Conservation (phyloP, 2,113 vertebrate species). For the Rutilus rutilus region DNA sequence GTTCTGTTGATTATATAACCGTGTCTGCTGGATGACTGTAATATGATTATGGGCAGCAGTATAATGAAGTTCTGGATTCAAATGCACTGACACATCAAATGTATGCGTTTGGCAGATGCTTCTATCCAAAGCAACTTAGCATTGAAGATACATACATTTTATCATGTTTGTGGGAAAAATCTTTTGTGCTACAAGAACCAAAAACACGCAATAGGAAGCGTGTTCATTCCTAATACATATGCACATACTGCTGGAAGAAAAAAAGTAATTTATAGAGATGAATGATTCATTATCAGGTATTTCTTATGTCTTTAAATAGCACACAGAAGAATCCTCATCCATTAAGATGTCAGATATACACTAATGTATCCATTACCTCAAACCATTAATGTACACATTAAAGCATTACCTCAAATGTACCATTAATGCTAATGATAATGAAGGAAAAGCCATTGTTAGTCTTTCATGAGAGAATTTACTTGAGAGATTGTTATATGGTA, state of each 20-base stretch:
- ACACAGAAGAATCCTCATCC: not conserved
- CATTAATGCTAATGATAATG: conserved; percentile 9
- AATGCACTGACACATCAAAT: not conserved
- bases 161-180: not conserved
- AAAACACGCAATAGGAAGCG: not conserved
- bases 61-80: not conserved
- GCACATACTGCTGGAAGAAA: not conserved
- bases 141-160: not conserved
- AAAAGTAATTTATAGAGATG: conserved; percentile 6
- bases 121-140: not conserved
- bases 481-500: not conserved
- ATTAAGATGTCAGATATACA: conserved; percentile 3
- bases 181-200: not conserved
- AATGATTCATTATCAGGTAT: conserved; percentile 14
- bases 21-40: conserved; percentile 2
- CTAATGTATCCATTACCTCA: conserved; percentile 6
- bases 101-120: not conserved
- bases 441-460: conserved; percentile 2
- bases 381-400: not conserved
- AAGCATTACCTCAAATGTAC: conserved; percentile 3
- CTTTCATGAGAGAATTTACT: conserved; percentile 4
- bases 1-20: conserved; percentile 43
- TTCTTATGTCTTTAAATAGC: conserved; percentile 14
- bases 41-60: conserved; percentile 30
- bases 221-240: no score